Evolutionary conservation across 2,888 invertebrate genomes (phyloP).

Genomic region (Proisotoma minuta): DNA sequence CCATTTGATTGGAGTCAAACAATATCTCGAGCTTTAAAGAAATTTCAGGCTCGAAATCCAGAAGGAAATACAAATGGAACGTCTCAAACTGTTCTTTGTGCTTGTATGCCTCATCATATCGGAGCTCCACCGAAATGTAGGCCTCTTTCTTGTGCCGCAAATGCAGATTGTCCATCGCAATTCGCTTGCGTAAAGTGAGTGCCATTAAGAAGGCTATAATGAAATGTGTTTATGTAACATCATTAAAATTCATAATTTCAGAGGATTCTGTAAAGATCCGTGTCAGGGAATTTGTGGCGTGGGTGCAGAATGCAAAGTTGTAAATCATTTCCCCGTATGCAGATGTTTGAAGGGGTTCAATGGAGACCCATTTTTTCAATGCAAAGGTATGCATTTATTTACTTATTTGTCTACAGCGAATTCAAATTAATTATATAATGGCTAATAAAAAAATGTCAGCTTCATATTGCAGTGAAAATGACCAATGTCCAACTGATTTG

Average conservation of each 20-base stretch:
- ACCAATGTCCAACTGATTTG: slow-evolving; percentile 46
- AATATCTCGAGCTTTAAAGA: slow-evolving; percentile 38
- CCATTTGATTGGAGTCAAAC: slow-evolving; percentile 31
- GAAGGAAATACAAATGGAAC: slow-evolving; percentile 19
- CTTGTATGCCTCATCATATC: slow-evolving; percentile 45
- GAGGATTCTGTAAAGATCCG: slow-evolving; percentile 45
- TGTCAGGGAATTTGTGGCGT: slow-evolving; percentile 46
- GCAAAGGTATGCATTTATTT: slow-evolving; percentile 33
- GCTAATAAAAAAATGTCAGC: too few species aligned
- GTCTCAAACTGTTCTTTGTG: slow-evolving; percentile 44
- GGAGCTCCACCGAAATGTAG: slow-evolving; percentile 46
- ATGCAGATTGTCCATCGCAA: slow-evolving; percentile 45
- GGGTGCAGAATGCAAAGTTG: slow-evolving; percentile 43
- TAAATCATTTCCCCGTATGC: slow-evolving; percentile 46
- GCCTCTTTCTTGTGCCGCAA: slow-evolving; percentile 44
- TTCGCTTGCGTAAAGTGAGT: slow-evolving; percentile 45
- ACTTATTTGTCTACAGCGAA: not conserved
- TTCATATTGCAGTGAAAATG: slow-evolving; percentile 45
- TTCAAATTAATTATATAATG: not conserved
- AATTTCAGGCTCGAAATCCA: slow-evolving; percentile 34
- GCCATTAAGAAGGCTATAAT: not conserved
- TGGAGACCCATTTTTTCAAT: slow-evolving; percentile 47
- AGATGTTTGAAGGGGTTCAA: slow-evolving; percentile 46
- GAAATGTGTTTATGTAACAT: not conserved
- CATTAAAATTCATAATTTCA: slow-evolving; percentile 8